Evolutionary conservation across 2,888 invertebrate species (phyloP).

Genomic region (Meloe dianella): DNA sequence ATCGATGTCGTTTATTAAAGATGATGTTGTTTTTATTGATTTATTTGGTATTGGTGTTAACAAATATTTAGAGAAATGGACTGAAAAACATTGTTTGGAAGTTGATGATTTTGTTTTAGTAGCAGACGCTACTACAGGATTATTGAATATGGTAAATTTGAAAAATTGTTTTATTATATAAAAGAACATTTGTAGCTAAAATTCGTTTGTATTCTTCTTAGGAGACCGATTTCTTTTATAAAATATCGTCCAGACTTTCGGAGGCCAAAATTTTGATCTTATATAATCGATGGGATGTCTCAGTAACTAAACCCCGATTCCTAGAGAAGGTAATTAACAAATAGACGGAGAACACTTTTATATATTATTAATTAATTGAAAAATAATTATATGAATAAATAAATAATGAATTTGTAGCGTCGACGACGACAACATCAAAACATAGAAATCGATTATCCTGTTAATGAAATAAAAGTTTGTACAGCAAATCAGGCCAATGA

Average conservation of each 20-base stretch:
- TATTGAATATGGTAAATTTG: constrained; percentile 92
- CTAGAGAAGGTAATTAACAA: constrained; percentile 89
- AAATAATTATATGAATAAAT: too few species aligned
- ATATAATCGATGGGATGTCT: constrained; percentile 99
- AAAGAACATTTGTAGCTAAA: neutral
- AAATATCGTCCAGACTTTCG: constrained; percentile 94
- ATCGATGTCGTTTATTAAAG: constrained; percentile 90
- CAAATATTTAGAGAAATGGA: constrained; percentile 98
- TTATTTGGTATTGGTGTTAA: constrained; percentile 99
- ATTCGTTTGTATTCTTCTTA: constrained; percentile 65
- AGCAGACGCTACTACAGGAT: constrained; percentile 97
- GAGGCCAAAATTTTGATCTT: constrained; percentile 99
- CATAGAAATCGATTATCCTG: constrained; percentile 91
- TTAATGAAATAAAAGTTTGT: constrained; percentile 93
- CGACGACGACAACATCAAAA: constrained; percentile 95
- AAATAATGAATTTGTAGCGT: too few species aligned
- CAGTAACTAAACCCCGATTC: constrained; percentile 93
- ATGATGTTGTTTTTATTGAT: constrained; percentile 98
- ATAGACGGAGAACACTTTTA: constrained; percentile 39
- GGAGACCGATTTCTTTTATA: constrained; percentile 99
- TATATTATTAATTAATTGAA: too few species aligned
- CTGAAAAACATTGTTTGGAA: constrained; percentile 98
- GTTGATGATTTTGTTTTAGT: constrained; percentile 99
- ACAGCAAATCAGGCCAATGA: constrained; percentile 86
- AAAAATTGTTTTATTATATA: neutral